phyloP scores from a whole-genome alignment of 2,113 vertebrate species.

The Epinephelus moara region DNA sequence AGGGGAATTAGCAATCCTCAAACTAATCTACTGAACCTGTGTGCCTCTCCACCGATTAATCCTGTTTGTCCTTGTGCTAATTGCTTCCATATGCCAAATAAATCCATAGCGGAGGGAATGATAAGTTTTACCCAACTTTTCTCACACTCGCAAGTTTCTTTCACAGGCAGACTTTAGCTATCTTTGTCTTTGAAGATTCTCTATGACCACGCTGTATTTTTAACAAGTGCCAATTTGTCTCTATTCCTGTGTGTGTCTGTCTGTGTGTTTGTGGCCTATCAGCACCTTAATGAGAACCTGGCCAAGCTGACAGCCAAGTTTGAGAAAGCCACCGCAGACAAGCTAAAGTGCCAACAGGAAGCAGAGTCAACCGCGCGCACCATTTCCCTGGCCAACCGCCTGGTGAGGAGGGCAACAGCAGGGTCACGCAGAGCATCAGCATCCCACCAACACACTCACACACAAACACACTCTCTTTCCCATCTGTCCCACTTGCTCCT shows the following conservation, averaged over 20 bases:
- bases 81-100: conserved; percentile 77
- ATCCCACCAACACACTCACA: conserved; percentile 20
- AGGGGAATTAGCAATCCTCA: conserved; percentile 77
- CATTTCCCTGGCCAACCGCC: conserved; percentile 93
- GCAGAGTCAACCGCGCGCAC: conserved; percentile 90
- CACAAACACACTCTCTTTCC: not conserved
- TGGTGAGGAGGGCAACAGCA: conserved; percentile 86
- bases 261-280: conserved; percentile 30
- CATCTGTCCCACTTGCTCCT: not conserved
- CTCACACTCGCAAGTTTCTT: conserved; percentile 37
- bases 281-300: conserved; percentile 95
- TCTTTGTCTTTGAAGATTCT: conserved; percentile 47
- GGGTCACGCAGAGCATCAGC: conserved; percentile 10
- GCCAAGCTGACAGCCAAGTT: conserved; percentile 91
- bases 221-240: conserved; percentile 46
- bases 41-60: conserved; percentile 74
- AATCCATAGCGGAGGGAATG: conserved; percentile 62
- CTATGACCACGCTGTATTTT: conserved; percentile 29
- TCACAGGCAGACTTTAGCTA: conserved; percentile 13
- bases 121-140: conserved; percentile 67
- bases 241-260: conserved; percentile 28
- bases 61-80: conserved; percentile 82
- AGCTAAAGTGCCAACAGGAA: conserved; percentile 94
- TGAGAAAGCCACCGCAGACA: conserved; percentile 93
- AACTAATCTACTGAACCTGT: conserved; percentile 77